Percentiles rank a stretch among this genome's conserved stretches.
These are phyloP conservation scores for Melanargia galathea DNA, from an alignment of 2,888 invertebrate species.

Conservation along the genomic window DNA sequence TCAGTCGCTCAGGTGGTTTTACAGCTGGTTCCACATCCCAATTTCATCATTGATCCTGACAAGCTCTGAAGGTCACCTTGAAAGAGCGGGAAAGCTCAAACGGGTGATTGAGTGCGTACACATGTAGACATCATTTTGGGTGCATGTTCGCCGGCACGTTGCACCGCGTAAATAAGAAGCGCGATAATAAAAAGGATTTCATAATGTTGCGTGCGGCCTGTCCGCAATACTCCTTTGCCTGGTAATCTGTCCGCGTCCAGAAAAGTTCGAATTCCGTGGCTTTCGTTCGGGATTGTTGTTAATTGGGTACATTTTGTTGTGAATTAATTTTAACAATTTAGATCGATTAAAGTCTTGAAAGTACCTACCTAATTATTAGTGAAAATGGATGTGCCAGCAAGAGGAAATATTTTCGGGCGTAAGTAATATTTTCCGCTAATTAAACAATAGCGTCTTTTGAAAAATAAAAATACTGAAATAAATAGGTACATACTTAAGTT, in stretches of 20 bases:
- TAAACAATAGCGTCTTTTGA: not conserved
- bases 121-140: constrained; percentile 41
- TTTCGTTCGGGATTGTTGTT: not conserved
- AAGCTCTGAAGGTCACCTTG: constrained; percentile 73
- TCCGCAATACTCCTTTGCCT: constrained; percentile 24
- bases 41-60: constrained; percentile 52
- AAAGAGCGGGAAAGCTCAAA: constrained; percentile 69
- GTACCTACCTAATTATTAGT: not conserved
- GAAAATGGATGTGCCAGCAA: constrained; percentile 80
- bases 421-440: constrained; percentile 57
- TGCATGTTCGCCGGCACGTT: constrained; percentile 44
- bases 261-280: not conserved
- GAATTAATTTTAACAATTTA: not conserved
- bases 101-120: constrained; percentile 39
- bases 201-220: constrained; percentile 43
- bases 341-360: not conserved
- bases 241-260: not conserved
- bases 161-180: constrained; percentile 31
- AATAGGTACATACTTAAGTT: no score
- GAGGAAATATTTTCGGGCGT: constrained; percentile 83
- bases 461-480: not conserved
- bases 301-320: not conserved
- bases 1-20: no score
- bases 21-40: constrained; percentile 8
- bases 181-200: constrained; percentile 41